Conservation (phyloP, 1,140 invertebrate genomes). For the Apis cerana region DNA sequence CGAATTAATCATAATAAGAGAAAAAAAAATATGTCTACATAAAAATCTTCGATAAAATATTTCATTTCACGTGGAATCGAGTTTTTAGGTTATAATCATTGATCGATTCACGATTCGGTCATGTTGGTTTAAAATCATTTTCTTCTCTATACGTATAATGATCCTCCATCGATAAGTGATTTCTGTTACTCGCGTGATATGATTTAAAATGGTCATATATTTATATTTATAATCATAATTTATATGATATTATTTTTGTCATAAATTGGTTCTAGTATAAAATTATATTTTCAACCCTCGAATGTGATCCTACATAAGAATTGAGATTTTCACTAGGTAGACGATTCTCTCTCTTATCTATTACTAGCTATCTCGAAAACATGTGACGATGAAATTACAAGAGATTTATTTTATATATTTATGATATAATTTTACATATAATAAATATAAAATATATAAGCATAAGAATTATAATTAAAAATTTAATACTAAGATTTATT, state of each 20-base stretch:
- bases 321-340: constrained; percentile 24
- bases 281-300: constrained; percentile 72
- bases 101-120: neutral
- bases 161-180: constrained; percentile 22
- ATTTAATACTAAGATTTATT: neutral
- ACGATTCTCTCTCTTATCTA: constrained; percentile 37
- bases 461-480: neutral
- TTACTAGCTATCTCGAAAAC: constrained; percentile 11
- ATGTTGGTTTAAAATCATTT: constrained; percentile 36
- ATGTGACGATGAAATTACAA: neutral
- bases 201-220: constrained; percentile 64
- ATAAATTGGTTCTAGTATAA: constrained; percentile 73
- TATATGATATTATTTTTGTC: constrained; percentile 59
- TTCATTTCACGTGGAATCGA: neutral
- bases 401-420: neutral
- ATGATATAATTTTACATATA: too few relatives aligned
- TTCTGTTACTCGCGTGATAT: constrained; percentile 62
- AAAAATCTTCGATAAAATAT: neutral
- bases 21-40: constrained; percentile 31
- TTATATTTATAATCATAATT: constrained; percentile 51
- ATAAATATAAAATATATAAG: neutral
- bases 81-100: neutral
- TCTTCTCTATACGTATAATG: constrained; percentile 37
- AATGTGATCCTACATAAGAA: constrained; percentile 54
- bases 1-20: constrained; percentile 42